Evolutionary conservation across 2,797 vertebrate genomes (phyloP).

Genomic region (Megaceryle alcyon): DNA sequence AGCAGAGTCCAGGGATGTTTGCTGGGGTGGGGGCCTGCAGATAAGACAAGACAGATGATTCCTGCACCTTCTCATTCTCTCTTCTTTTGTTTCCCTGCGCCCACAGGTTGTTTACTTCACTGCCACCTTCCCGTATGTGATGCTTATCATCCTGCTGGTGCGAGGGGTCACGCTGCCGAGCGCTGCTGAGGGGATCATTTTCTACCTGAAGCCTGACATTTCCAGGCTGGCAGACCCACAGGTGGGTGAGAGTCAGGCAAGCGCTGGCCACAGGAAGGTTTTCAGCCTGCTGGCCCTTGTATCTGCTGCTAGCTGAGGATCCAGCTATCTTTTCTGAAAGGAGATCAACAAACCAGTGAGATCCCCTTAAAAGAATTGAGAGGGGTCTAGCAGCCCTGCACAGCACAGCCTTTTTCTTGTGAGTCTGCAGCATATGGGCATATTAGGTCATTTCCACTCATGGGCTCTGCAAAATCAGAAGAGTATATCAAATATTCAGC

Average conservation of each 20-base stretch:
- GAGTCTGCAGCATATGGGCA: background rate
- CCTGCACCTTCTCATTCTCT: background rate
- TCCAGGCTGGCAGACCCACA: conserved; percentile 75
- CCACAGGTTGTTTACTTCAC: conserved; percentile 93
- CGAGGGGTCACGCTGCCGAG: conserved; percentile 90
- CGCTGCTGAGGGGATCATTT: conserved; percentile 83
- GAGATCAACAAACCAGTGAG: background rate
- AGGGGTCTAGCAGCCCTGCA: background rate
- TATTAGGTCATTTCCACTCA: background rate
- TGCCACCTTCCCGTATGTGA: conserved; percentile 89
- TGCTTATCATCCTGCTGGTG: conserved; percentile 89
- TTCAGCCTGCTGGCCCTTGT: background rate
- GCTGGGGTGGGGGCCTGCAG: background rate
- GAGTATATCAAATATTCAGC: conserved; percentile 26
- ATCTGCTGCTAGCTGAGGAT: background rate
- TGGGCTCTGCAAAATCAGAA: background rate
- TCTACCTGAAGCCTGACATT: conserved; percentile 86
- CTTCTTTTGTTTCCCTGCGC: background rate
- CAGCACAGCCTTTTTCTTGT: background rate
- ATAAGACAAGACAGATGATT: background rate
- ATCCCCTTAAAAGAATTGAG: background rate
- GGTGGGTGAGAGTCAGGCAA: conserved; percentile 75
- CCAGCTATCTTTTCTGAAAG: background rate
- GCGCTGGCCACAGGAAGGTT: background rate
- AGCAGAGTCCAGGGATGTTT: background rate